These are phyloP conservation scores for Caenorhabditis afra DNA, from an alignment of 2,888 invertebrate species.

Conservation along the genomic window DNA sequence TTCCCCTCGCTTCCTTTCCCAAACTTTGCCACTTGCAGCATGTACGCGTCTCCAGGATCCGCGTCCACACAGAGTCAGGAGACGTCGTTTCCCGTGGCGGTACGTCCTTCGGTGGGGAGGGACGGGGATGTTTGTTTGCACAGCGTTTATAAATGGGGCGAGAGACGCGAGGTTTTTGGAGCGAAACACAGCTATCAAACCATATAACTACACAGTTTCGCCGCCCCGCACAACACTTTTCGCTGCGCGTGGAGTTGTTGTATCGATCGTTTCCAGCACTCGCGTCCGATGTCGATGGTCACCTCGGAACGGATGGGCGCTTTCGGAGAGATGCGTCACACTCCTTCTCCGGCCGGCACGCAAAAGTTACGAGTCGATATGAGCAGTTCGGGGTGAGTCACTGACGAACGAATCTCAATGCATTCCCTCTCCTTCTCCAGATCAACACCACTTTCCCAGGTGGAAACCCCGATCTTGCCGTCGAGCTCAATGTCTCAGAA, in stretches of 20 bases:
- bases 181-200: slow-evolving; percentile 42
- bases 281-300: slow-evolving; percentile 36
- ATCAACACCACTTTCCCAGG: slow-evolving; percentile 38
- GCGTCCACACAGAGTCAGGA: slow-evolving; percentile 21
- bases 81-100: slow-evolving; percentile 53
- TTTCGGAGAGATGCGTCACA: slow-evolving; percentile 63
- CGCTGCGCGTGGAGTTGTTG: background rate
- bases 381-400: slow-evolving; percentile 58
- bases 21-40: slow-evolving; percentile 9
- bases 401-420: background rate
- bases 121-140: slow-evolving; percentile 49
- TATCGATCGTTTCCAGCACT: slow-evolving; percentile 11
- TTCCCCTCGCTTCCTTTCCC: background rate
- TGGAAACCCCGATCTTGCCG: slow-evolving; percentile 57
- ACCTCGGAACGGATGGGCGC: slow-evolving; percentile 67
- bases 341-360: slow-evolving; percentile 35
- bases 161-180: slow-evolving; percentile 27
- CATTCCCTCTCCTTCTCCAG: slow-evolving; percentile 14
- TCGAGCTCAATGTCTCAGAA: slow-evolving; percentile 52
- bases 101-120: too few species aligned
- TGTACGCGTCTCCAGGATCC: slow-evolving; percentile 20
- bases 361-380: slow-evolving; percentile 55
- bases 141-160: slow-evolving; percentile 4
- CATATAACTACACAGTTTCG: slow-evolving; percentile 36
- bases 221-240: background rate